These are phyloP conservation scores for Natrix natrix DNA, from an alignment of 2,797 vertebrate species.

Conservation along the genomic window DNA sequence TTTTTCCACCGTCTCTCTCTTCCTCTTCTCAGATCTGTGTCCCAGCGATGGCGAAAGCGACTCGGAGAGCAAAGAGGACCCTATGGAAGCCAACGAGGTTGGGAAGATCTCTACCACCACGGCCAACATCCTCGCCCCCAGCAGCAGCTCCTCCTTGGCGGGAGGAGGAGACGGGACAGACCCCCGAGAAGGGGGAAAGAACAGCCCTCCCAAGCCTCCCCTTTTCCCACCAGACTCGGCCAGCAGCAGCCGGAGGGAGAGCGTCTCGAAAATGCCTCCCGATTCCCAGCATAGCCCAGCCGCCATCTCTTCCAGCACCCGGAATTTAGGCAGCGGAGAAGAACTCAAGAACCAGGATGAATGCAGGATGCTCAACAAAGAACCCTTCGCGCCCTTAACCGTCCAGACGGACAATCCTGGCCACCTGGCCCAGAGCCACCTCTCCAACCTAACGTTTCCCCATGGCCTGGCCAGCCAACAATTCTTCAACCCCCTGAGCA, in stretches of 20 bases:
- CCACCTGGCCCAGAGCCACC: conserved; percentile 80
- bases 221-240: conserved; percentile 69
- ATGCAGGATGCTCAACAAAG: conserved; percentile 80
- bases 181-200: conserved; percentile 79
- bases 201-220: conserved; percentile 73
- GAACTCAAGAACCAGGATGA: conserved; percentile 87
- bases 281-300: conserved; percentile 92
- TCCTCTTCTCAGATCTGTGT: conserved; percentile 79
- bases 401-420: conserved; percentile 88
- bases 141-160: conserved; percentile 51
- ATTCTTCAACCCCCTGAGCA: conserved; percentile 89
- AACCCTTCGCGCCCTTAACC: conserved; percentile 84
- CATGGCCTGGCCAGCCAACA: conserved; percentile 87
- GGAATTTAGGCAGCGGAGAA: conserved; percentile 71
- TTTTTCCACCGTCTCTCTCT: conserved; percentile 11
- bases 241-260: conserved; percentile 68
- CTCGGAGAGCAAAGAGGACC: conserved; percentile 89
- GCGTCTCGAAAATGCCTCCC: conserved; percentile 74
- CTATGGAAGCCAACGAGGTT: conserved; percentile 81
- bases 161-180: conserved; percentile 58
- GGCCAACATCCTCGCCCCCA: conserved; percentile 23
- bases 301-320: conserved; percentile 90
- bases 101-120: conserved; percentile 91
- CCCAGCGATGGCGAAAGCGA: conserved; percentile 96
- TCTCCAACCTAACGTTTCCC: conserved; percentile 92